Base-by-base conservation (phyloP, 2,113 vertebrate species). In the Brachionichthys hirsutus region DNA sequence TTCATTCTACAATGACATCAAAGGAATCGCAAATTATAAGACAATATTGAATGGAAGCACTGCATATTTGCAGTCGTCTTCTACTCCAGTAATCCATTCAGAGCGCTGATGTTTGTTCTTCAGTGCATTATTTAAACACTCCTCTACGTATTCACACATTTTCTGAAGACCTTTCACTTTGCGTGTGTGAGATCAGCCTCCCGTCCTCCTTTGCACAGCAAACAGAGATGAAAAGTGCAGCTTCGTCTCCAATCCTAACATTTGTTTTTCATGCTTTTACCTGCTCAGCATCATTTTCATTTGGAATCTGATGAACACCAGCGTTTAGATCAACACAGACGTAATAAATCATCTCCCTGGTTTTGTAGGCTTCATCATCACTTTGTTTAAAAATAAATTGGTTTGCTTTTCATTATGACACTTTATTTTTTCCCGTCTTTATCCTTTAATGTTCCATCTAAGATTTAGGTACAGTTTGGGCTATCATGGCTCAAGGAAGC, bases 401-500 rank as follows among this genome's bases (percentile, higher is more conserved):
- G 1, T n/a, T 44, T 41, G 1, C 15, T 45, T 43, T 13, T 59
- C 3, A 24, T 55, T 15, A 36, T 67, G 7, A 34, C 3, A 13
- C 20, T 22, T 41, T 34, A 20, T 44, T 11, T 53, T 17, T 59
- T 14, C 11, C 34, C n/a, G 43, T 45, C 41, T 68, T 70, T 45
- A 47, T 35, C 59, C n/a, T 30, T 36, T 67, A 36, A 15, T 60
- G 24, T 40, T 45, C 15, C 46, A 30, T 20, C 45, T 48, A 47
- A 69, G 44, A 57, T 64, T 51, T 42, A 6, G 24, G 12, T 51
- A 52, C 52, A 12, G 57, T 58, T 40, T 54, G 68, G 41, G 48
- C 50, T 45, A 42, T 69, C 62, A 14, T 4, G 51, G 66, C 54
- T 54, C 36, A 55, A 9, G 56, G 66, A 54, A 72, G 70, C 73